Conservation (phyloP, 2,888 invertebrate genomes). For the Creontiades dilutus region DNA sequence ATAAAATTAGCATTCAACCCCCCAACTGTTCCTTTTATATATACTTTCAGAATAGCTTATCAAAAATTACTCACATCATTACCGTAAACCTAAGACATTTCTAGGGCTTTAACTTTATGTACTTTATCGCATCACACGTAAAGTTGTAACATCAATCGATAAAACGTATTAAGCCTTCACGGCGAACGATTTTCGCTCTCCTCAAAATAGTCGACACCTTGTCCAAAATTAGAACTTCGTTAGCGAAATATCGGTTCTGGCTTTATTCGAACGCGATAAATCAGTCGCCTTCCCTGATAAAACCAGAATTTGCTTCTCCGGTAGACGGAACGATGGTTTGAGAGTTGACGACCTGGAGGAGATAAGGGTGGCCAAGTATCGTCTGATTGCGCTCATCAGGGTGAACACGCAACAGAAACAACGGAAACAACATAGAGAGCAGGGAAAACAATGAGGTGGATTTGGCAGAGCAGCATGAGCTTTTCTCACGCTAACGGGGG, state of each 20-base stretch:
- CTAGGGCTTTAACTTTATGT: too few relatives aligned
- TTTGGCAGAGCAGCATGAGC: background rate
- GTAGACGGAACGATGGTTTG: constrained; percentile 15
- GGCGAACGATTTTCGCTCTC: too few relatives aligned
- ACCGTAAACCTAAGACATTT: too few relatives aligned
- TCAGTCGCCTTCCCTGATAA: constrained; percentile 2
- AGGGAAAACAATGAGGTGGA: constrained; percentile 18
- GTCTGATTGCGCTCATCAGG: constrained; percentile 15
- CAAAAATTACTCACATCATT: too few relatives aligned
- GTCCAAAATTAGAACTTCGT: background rate
- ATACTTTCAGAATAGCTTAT: too few relatives aligned
- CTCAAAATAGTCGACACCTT: too few relatives aligned
- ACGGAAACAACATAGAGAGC: constrained; percentile 19
- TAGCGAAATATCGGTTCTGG: background rate
- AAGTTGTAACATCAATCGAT: too few relatives aligned
- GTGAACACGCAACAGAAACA: constrained; percentile 13
- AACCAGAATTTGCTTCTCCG: background rate
- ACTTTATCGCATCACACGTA: too few relatives aligned
- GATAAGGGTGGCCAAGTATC: constrained; percentile 2
- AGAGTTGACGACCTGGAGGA: background rate
- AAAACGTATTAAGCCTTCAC: too few relatives aligned
- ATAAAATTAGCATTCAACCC: too few relatives aligned
- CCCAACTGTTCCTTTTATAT: too few relatives aligned
- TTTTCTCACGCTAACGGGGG: constrained; percentile 47
- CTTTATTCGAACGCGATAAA: constrained; percentile 12